phyloP scores from a whole-genome alignment of 2,888 invertebrate species.

The Andrena haemorrhoa region DNA sequence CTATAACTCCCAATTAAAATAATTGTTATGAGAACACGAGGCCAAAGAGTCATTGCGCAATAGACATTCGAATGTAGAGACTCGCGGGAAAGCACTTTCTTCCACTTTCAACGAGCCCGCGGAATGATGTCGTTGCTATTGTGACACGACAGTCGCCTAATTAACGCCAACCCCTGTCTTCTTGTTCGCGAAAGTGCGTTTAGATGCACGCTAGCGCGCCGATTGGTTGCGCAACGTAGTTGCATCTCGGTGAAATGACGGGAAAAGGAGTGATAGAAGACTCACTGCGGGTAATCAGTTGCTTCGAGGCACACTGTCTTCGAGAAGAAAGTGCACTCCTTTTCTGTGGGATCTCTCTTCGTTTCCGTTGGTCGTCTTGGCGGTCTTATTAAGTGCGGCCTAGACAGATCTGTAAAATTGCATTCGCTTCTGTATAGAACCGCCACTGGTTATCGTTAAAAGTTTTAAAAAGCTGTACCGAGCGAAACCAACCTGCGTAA shows the following conservation, averaged over 20 bases:
- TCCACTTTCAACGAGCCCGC: slow-evolving; percentile 29
- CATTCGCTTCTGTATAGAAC: not conserved
- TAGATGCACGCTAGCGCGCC: not conserved
- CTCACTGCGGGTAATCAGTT: slow-evolving; percentile 92
- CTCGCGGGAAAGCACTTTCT: slow-evolving; percentile 27
- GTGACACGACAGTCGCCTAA: slow-evolving; percentile 19
- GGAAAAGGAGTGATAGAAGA: slow-evolving; percentile 60
- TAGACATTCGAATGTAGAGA: not conserved
- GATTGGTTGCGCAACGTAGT: slow-evolving; percentile 38
- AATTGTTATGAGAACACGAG: slow-evolving; percentile 25
- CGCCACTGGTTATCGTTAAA: not conserved
- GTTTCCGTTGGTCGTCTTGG: slow-evolving; percentile 78
- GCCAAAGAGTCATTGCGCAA: slow-evolving; percentile 20
- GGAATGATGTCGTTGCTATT: slow-evolving; percentile 35
- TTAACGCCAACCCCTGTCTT: slow-evolving; percentile 15
- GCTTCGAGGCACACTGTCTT: slow-evolving; percentile 90
- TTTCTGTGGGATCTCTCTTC: slow-evolving; percentile 79
- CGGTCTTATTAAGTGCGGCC: slow-evolving; percentile 71
- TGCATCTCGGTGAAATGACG: slow-evolving; percentile 16
- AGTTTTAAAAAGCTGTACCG: not conserved
- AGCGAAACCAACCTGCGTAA: slow-evolving; percentile 74
- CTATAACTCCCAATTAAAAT: slow-evolving; percentile 20
- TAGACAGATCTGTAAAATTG: slow-evolving; percentile 46
- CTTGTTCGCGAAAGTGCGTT: slow-evolving; percentile 36
- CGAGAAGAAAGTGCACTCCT: slow-evolving; percentile 89